Conservation (phyloP, 1,140 invertebrate genomes). For the Ceratosolen fusciceps region DNA sequence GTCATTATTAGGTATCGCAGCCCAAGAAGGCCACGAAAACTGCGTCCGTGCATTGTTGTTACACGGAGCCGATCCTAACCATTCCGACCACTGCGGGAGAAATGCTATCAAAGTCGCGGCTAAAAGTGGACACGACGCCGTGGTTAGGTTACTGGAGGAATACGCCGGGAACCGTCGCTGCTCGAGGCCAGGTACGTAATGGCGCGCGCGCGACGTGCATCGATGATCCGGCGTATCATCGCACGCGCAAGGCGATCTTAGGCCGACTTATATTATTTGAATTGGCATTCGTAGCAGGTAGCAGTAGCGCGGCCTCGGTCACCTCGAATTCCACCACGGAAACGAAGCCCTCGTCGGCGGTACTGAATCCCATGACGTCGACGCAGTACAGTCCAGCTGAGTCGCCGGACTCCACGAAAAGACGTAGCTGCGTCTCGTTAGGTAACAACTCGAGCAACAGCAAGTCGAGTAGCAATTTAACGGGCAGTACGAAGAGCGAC, state of each 20-base stretch:
- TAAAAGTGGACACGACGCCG: conserved; percentile 82
- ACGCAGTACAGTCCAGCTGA: conserved; percentile 72
- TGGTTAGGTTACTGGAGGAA: conserved; percentile 79
- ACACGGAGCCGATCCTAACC: conserved; percentile 91
- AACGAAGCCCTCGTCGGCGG: conserved; percentile 79
- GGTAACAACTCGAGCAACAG: conserved; percentile 80
- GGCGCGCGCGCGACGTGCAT: too few species aligned
- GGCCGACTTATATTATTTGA: too few species aligned
- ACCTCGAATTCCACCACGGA: conserved; percentile 78
- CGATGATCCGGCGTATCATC: too few species aligned
- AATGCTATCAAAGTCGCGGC: conserved; percentile 84
- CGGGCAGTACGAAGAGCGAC: conserved; percentile 77
- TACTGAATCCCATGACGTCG: conserved; percentile 73
- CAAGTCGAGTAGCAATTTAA: conserved; percentile 81
- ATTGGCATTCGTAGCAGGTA: conserved; percentile 61
- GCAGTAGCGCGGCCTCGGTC: conserved; percentile 76
- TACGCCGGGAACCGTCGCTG: conserved; percentile 69
- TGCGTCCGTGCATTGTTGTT: conserved; percentile 89
- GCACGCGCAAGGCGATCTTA: too few species aligned
- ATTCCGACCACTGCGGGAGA: conserved; percentile 91
- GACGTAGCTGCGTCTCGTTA: conserved; percentile 81
- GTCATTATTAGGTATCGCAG: conserved; percentile 79
- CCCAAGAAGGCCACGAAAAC: conserved; percentile 92
- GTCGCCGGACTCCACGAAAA: conserved; percentile 78
- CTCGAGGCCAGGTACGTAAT: conserved; percentile 60